Conservation (phyloP, 2,113 vertebrate species). For the Dasypus novemcinctus region DNA sequence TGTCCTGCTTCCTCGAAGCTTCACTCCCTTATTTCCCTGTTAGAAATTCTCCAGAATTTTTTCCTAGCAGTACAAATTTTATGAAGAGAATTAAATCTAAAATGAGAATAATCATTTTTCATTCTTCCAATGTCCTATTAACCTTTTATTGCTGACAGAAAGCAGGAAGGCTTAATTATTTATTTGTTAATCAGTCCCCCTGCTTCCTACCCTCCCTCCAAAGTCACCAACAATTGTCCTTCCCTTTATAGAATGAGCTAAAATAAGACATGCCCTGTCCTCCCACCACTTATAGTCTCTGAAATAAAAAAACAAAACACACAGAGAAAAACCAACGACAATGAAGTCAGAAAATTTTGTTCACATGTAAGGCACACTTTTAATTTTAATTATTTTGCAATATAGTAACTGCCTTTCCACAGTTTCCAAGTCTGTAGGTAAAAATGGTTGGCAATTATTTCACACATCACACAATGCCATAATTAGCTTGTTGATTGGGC, state of each 20-base stretch:
- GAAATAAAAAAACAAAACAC: neutral
- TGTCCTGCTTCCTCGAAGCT: neutral
- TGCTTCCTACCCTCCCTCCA: neutral
- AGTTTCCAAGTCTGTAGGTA: neutral
- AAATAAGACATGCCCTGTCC: neutral
- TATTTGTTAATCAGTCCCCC: neutral
- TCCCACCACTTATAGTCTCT: neutral
- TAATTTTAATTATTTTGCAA: neutral
- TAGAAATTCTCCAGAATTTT: neutral
- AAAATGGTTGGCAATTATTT: neutral
- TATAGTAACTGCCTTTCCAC: neutral
- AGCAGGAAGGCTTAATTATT: neutral
- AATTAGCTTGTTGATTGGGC: slow-evolving; percentile 31
- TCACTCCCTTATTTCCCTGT: neutral
- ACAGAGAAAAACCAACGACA: neutral
- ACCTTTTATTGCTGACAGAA: neutral
- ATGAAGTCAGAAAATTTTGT: neutral
- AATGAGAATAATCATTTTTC: neutral
- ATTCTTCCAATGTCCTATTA: neutral
- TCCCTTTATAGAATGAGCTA: neutral
- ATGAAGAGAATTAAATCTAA: neutral
- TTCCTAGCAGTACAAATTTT: neutral
- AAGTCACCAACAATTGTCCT: neutral
- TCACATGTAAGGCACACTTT: neutral
- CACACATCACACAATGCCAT: neutral